Evolutionary conservation across 2,113 vertebrate species (phyloP), one percentile per base, ranked within the genome.

Genomic region (Eptesicus fuscus): DNA sequence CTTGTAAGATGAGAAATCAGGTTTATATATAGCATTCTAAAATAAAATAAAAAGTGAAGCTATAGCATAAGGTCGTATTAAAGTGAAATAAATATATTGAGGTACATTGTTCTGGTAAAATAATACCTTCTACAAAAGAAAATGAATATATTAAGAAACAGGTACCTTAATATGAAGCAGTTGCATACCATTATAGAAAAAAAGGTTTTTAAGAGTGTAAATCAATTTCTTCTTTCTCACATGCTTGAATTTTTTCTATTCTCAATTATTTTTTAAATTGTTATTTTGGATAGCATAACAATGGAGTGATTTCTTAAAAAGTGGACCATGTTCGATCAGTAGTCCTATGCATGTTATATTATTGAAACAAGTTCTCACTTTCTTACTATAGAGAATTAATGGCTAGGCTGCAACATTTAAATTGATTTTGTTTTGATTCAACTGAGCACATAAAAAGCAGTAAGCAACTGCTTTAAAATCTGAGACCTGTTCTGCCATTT

Each of bases 11-110:
- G 76, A 95, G 83, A 95, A 30, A 93, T 92, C 53, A 87, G 32
- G 30, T 88, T 94, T 95, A 96, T 92, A 96, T 88, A 92, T 84
- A 94, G 67, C 28, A 30, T 20, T 82, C 7, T 42, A 56, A 80
- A 73, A 85, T 93, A 82, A 96, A 96, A 95, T 87, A 73, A 89
- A 91, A 88, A 92, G 10, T 56, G 92, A 88, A 93, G 51, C 44
- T 56, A 49, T 69, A 89, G 70, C 18, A 71, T 11, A 77, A 89
- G 37, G 16, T 86, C 84, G 25, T 67, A 67, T 79, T 92, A 95
- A 88, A 96, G 83, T 73, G 63, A 95, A 91, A 89, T 28, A 17
- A 89, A 80, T 86, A 78, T 86, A 86, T 82, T 89, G 90, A 95
- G 61, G 30, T 92, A 22, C 35, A 25, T 16, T 77, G 30, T 85